These are phyloP conservation scores for Drosophila monieri DNA, from an alignment of 2,888 invertebrate species.

Conservation along the genomic window DNA sequence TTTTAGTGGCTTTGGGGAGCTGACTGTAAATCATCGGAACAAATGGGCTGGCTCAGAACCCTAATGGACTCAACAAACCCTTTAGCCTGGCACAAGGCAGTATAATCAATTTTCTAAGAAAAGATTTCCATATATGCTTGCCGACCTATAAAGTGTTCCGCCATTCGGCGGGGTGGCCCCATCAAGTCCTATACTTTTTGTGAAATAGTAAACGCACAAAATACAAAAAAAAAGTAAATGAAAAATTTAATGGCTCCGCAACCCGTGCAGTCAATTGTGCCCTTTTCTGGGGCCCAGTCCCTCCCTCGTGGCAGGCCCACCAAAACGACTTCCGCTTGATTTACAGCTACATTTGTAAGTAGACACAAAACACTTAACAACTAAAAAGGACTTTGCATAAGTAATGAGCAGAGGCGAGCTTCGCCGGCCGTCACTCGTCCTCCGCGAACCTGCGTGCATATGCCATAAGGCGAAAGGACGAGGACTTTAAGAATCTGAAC, in stretches of 20 bases:
- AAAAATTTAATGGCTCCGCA: slow-evolving; percentile 44
- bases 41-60: slow-evolving; percentile 18
- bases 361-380: slow-evolving; percentile 75
- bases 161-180: not conserved
- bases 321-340: slow-evolving; percentile 51
- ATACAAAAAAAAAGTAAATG: slow-evolving; percentile 3
- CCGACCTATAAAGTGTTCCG: slow-evolving; percentile 1
- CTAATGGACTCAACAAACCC: slow-evolving; percentile 22
- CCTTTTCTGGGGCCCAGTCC: slow-evolving; percentile 8
- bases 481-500: slow-evolving; percentile 40
- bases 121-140: slow-evolving; percentile 28
- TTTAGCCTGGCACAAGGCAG: slow-evolving; percentile 4
- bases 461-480: slow-evolving; percentile 16
- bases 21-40: slow-evolving; percentile 16
- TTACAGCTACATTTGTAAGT: slow-evolving; percentile 72
- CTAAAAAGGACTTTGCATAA: slow-evolving; percentile 74
- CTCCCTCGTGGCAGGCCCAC: not conserved
- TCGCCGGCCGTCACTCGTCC: slow-evolving; percentile 1
- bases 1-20: not conserved
- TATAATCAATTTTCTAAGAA: slow-evolving; percentile 27
- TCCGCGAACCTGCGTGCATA: slow-evolving; percentile 55
- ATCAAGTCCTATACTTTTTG: slow-evolving; percentile 9
- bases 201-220: slow-evolving; percentile 40
- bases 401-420: slow-evolving; percentile 57
- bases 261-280: slow-evolving; percentile 40